A percentile compares a stretch with the other conserved stretches of the same genome.
Evolutionary conservation across 2,113 vertebrate species (phyloP).

Genomic region (Ondatra zibethicus): DNA sequence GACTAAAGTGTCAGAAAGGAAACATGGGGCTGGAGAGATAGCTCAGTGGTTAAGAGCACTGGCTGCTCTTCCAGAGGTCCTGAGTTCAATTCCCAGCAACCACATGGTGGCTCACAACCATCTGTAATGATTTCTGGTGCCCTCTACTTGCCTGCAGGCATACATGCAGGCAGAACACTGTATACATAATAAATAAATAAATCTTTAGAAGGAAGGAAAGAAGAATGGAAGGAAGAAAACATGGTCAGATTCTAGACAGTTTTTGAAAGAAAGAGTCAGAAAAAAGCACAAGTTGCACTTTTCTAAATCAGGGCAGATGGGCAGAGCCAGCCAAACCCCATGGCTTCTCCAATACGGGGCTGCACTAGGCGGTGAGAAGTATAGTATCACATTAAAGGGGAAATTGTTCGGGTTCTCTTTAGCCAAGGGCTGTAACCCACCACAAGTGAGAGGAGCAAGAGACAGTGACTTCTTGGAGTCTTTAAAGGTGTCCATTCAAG

Average conservation of each 20-base stretch:
- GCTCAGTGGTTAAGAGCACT: too few species aligned
- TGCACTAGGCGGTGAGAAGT: too few species aligned
- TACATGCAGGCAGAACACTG: too few species aligned
- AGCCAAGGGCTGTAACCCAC: not conserved
- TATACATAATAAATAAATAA: too few species aligned
- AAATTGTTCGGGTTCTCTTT: not conserved
- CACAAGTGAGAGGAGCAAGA: not conserved
- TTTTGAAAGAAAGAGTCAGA: not conserved
- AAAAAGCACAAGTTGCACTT: not conserved
- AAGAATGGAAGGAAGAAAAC: not conserved
- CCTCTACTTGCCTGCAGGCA: too few species aligned
- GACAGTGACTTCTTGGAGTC: too few species aligned
- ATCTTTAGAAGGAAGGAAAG: too few species aligned
- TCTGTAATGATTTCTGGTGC: too few species aligned
- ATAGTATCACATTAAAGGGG: not conserved
- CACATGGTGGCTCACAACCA: too few species aligned
- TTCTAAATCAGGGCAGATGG: not conserved
- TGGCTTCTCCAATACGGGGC: not conserved
- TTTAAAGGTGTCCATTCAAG: too few species aligned
- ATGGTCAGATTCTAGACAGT: not conserved
- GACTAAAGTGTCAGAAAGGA: not conserved
- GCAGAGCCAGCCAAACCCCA: not conserved
- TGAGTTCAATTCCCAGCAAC: too few species aligned
- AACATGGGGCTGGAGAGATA: not conserved
- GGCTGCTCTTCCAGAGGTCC: too few species aligned